phyloP scores from a whole-genome alignment of 2,797 vertebrate species.

The Cetoscarus ocellatus region DNA sequence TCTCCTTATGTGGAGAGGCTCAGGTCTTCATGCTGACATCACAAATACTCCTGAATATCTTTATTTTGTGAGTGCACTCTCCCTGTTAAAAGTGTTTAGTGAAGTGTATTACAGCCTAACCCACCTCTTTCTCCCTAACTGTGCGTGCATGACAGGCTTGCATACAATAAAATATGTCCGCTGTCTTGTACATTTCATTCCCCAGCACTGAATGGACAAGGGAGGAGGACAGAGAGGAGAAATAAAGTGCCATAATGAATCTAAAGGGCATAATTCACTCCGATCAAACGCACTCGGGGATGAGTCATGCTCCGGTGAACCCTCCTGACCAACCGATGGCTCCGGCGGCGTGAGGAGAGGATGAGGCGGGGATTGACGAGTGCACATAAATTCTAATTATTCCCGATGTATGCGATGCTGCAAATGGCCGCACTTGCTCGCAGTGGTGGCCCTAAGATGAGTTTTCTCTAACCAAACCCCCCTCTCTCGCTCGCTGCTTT shows the following conservation, averaged over 20 bases:
- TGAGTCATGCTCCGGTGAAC: conserved; percentile 83
- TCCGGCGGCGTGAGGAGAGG: conserved; percentile 60
- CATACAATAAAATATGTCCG: conserved; percentile 85
- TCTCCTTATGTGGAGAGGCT: background rate
- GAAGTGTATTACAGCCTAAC: conserved; percentile 47
- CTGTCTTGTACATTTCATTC: conserved; percentile 84
- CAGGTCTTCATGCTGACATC: conserved; percentile 15
- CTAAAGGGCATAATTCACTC: conserved; percentile 86
- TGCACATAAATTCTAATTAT: conserved; percentile 86
- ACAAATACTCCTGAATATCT: conserved; percentile 10
- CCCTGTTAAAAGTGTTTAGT: conserved; percentile 19
- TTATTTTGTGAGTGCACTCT: conserved; percentile 14
- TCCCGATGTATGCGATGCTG: conserved; percentile 72
- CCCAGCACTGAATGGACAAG: conserved; percentile 75
- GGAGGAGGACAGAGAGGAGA: conserved; percentile 81
- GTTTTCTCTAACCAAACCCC: background rate
- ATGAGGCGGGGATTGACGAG: conserved; percentile 69
- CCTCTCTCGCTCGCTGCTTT: conserved; percentile 5
- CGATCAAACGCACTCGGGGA: conserved; percentile 82
- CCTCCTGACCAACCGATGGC: conserved; percentile 79
- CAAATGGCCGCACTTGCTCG: conserved; percentile 76
- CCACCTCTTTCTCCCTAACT: conserved; percentile 58
- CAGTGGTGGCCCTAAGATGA: conserved; percentile 64
- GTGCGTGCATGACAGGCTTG: conserved; percentile 76
- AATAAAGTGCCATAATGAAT: conserved; percentile 88